Evolutionary conservation across 2,797 vertebrate genomes (phyloP).

Genomic region (Discoglossus pictus): DNA sequence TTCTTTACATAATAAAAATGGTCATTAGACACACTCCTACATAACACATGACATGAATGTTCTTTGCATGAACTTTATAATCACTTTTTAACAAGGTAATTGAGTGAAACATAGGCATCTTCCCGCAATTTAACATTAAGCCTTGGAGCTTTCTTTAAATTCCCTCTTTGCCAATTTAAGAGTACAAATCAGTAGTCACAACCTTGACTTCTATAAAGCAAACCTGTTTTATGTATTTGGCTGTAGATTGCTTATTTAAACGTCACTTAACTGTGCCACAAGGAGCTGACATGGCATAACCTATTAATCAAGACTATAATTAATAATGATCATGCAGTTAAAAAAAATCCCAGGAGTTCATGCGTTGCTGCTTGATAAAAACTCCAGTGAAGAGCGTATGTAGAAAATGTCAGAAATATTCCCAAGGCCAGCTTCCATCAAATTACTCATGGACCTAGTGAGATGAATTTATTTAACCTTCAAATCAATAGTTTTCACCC

Average conservation of each 20-base stretch:
- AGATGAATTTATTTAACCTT: conserved; percentile 65
- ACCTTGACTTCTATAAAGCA: conserved; percentile 27
- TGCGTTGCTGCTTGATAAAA: conserved; percentile 63
- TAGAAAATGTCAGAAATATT: conserved; percentile 67
- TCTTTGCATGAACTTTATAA: too few species aligned
- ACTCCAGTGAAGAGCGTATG: conserved; percentile 52
- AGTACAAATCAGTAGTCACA: conserved; percentile 10
- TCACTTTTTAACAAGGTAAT: background rate
- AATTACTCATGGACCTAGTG: conserved; percentile 62
- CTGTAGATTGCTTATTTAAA: conserved; percentile 53
- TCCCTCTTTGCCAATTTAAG: conserved; percentile 9
- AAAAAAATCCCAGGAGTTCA: conserved; percentile 61
- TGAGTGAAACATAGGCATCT: conserved; percentile 13
- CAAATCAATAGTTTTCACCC: conserved; percentile 65
- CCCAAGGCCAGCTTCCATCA: conserved; percentile 70
- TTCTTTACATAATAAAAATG: too few species aligned
- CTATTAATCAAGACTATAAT: conserved; percentile 59
- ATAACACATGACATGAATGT: too few species aligned
- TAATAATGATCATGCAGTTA: conserved; percentile 57
- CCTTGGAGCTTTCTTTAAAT: conserved; percentile 6
- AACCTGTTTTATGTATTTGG: conserved; percentile 34
- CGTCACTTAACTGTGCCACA: conserved; percentile 47
- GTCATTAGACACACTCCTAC: too few species aligned
- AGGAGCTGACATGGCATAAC: conserved; percentile 56
- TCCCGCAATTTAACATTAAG: conserved; percentile 17